Base-by-base conservation (phyloP, 1,140 invertebrate genomes). In the Drosophila funebris region DNA sequence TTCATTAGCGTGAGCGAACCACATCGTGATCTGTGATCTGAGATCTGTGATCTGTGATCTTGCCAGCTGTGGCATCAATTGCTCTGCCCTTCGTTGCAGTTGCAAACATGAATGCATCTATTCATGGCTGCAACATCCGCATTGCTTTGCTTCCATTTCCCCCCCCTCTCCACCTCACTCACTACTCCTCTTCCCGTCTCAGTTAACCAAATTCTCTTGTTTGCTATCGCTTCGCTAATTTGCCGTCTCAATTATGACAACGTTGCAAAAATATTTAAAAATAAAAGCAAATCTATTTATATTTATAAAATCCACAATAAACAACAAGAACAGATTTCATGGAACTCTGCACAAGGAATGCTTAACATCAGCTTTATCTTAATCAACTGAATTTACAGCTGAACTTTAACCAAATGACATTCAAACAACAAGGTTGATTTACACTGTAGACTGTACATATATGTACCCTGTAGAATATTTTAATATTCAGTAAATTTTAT, bases 1-100 rank as follows among this genome's bases (percentile, higher is more conserved):
- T 87, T 85, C 82, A 85, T 85, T 85, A 85, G 81, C 81, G 81
- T 81, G 82, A 85, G 74, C 81, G 76, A 75, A 85, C 80, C 77
- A 64, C 82, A 84, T 87, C 81, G 82, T 84, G 73, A 75, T 81
- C 82, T 81, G 71, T 50, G 70, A 62, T 79, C 67, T 24, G 22
- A 16, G 22, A 56, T 67, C 53, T 53, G 44, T 9, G 57, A 22
- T 50, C 52, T 63, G 29, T n/a, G 33, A 62, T 53, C 57, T 78
- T 76, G 76, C 64, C 56, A 13, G 57, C 72, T 63, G 61, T 22
- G 18, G 18, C 43, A 48, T 54, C 73, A 68, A 76, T 75, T 58
- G 72, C 1, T 16, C 57, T 52, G 67, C 67, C 70, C 75, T 74
- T 79, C 53, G 41, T 53, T 37, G 33, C 36, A 58, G n/a, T 46